Evolutionary conservation across 2,888 invertebrate genomes (phyloP).

Genomic region (Arge pagana): DNA sequence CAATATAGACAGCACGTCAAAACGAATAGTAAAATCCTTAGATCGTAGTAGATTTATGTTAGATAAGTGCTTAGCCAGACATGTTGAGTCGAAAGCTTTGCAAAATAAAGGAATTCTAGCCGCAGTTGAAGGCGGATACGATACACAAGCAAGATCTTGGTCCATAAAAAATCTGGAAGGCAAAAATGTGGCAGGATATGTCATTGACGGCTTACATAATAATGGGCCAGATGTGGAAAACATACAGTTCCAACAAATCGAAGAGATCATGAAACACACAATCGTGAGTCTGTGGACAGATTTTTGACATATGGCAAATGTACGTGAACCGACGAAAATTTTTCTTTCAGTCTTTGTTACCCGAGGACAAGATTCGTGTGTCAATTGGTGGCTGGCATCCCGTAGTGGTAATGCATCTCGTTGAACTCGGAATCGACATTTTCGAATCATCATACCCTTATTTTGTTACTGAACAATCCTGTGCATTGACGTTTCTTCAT

Average conservation of each 20-base stretch:
- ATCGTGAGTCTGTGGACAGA: slow-evolving; percentile 59
- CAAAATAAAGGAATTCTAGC: slow-evolving; percentile 65
- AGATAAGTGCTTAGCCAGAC: slow-evolving; percentile 70
- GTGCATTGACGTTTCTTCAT: slow-evolving; percentile 70
- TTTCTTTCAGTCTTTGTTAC: slow-evolving; percentile 65
- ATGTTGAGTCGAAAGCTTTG: slow-evolving; percentile 63
- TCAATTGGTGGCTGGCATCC: slow-evolving; percentile 84
- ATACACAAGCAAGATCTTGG: slow-evolving; percentile 66
- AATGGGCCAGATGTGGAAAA: slow-evolving; percentile 68
- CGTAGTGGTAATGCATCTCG: slow-evolving; percentile 69
- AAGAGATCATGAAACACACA: slow-evolving; percentile 67
- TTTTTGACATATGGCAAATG: slow-evolving; percentile 20
- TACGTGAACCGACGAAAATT: slow-evolving; percentile 23
- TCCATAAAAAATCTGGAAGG: slow-evolving; percentile 67
- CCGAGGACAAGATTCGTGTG: slow-evolving; percentile 70
- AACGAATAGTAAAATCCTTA: slow-evolving; percentile 74
- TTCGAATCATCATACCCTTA: slow-evolving; percentile 87
- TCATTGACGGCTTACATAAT: slow-evolving; percentile 82
- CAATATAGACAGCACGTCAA: slow-evolving; percentile 68
- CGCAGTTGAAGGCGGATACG: slow-evolving; percentile 76
- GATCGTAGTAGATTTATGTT: slow-evolving; percentile 71
- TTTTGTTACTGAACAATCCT: slow-evolving; percentile 69
- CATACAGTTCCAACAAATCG: slow-evolving; percentile 61
- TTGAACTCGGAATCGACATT: slow-evolving; percentile 80
- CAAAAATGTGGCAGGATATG: slow-evolving; percentile 70